Evolutionary conservation across 2,888 invertebrate genomes (phyloP).

Genomic region (Caenorhabditis sp.): DNA sequence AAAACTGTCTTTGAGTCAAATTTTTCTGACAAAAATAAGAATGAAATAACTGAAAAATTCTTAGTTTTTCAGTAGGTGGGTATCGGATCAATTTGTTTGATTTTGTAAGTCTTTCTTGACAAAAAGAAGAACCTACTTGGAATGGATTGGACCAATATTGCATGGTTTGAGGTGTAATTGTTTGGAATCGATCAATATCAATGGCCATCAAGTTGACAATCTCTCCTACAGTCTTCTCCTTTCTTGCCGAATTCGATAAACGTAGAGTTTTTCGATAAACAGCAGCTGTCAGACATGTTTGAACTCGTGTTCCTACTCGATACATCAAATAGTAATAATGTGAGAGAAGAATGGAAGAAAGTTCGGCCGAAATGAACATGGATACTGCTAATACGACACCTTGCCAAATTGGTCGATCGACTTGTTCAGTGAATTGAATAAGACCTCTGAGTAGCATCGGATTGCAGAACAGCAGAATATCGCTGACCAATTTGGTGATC

Average conservation of each 20-base stretch:
- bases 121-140: neutral
- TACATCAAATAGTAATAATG: slow-evolving; percentile 70
- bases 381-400: slow-evolving; percentile 60
- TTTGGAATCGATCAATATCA: slow-evolving; percentile 73
- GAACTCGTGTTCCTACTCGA: slow-evolving; percentile 67
- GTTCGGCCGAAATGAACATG: slow-evolving; percentile 64
- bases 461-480: slow-evolving; percentile 64
- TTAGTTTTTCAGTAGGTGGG: no score
- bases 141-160: slow-evolving; percentile 70
- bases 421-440: slow-evolving; percentile 64
- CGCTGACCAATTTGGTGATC: slow-evolving; percentile 60
- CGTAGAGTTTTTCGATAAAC: slow-evolving; percentile 72
- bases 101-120: no score
- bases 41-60: no score
- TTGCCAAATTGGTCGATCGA: slow-evolving; percentile 64
- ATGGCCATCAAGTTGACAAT: slow-evolving; percentile 75
- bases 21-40: no score
- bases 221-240: slow-evolving; percentile 74
- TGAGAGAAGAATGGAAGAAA: slow-evolving; percentile 64
- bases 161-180: slow-evolving; percentile 69
- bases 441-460: slow-evolving; percentile 64
- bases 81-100: no score
- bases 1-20: no score
- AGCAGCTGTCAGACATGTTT: slow-evolving; percentile 66
- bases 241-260: slow-evolving; percentile 73